These are phyloP conservation scores for Oncorhynchus gorbuscha DNA, from an alignment of 2,113 vertebrate species.

Conservation along the genomic window DNA sequence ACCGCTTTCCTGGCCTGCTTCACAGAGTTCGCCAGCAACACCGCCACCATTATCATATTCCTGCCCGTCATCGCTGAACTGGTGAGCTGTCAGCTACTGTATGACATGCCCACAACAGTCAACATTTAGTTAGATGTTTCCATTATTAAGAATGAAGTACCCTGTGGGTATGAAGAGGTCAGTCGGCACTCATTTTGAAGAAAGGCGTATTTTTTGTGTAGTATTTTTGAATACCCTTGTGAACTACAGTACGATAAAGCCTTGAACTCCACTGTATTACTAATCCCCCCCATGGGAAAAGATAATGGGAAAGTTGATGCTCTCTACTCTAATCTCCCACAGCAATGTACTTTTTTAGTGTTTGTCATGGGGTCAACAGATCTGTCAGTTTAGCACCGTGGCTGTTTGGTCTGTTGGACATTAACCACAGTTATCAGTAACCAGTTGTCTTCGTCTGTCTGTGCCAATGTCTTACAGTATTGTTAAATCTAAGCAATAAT, in stretches of 20 bases:
- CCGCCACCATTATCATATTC: constrained; percentile 95
- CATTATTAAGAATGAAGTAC: not conserved
- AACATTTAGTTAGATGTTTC: not conserved
- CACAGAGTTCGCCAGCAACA: constrained; percentile 98
- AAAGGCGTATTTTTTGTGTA: not conserved
- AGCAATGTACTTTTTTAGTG: not conserved
- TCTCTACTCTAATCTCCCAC: not conserved
- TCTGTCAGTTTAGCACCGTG: constrained; percentile 41
- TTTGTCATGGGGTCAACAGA: not conserved
- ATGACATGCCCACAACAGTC: not conserved
- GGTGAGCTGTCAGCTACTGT: constrained; percentile 71
- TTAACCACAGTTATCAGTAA: constrained; percentile 52
- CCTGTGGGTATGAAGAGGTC: not conserved
- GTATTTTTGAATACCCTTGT: too few relatives aligned
- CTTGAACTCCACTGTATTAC: too few relatives aligned
- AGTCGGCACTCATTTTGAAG: not conserved
- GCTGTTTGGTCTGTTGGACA: constrained; percentile 45
- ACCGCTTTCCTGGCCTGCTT: constrained; percentile 86
- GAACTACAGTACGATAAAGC: too few relatives aligned
- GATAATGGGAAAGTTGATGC: not conserved
- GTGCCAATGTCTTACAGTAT: not conserved
- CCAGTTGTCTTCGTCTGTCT: constrained; percentile 39
- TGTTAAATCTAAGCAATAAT: not conserved
- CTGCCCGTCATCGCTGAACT: constrained; percentile 90
- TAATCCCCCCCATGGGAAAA: too few relatives aligned